These are phyloP conservation scores for Ethmia dodecea DNA, from an alignment of 2,888 invertebrate genomes.

Conservation along the genomic window DNA sequence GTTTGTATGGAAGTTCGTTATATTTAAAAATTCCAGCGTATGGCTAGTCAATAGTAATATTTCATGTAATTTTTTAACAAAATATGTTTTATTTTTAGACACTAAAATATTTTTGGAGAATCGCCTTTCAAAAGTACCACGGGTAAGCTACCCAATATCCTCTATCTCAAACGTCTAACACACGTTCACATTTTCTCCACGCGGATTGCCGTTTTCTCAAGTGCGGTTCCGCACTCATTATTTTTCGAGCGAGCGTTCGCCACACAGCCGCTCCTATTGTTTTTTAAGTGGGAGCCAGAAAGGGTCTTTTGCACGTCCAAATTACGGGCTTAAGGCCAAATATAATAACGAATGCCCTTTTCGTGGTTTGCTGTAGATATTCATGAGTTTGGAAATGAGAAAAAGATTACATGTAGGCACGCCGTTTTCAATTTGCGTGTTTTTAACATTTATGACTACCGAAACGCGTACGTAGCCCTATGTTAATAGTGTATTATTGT, in stretches of 20 bases:
- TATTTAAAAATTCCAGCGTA: too few relatives aligned
- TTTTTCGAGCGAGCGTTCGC: slow-evolving; percentile 52
- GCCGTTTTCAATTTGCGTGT: too few relatives aligned
- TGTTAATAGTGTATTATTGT: too few relatives aligned
- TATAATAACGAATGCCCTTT: slow-evolving; percentile 1
- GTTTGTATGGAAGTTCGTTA: too few relatives aligned
- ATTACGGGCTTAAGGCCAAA: not conserved
- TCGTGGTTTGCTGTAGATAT: not conserved
- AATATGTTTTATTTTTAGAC: too few relatives aligned
- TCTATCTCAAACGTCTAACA: not conserved
- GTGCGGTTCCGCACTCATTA: slow-evolving; percentile 42
- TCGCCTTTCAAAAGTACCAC: too few relatives aligned
- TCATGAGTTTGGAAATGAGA: not conserved
- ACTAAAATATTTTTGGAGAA: too few relatives aligned
- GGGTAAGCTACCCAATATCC: too few relatives aligned
- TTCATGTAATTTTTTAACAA: too few relatives aligned
- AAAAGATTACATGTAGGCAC: not conserved
- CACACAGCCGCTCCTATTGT: slow-evolving; percentile 50
- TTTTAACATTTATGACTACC: too few relatives aligned
- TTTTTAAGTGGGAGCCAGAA: slow-evolving; percentile 25
- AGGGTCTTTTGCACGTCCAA: slow-evolving; percentile 8
- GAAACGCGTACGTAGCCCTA: too few relatives aligned
- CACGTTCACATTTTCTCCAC: not conserved
- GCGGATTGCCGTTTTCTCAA: slow-evolving; percentile 43
- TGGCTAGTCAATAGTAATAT: too few relatives aligned